A percentile compares a stretch with the other conserved stretches of the same genome.
phyloP scores from a whole-genome alignment of 2,797 vertebrate genomes.

The Uromys caudimaculatus region DNA sequence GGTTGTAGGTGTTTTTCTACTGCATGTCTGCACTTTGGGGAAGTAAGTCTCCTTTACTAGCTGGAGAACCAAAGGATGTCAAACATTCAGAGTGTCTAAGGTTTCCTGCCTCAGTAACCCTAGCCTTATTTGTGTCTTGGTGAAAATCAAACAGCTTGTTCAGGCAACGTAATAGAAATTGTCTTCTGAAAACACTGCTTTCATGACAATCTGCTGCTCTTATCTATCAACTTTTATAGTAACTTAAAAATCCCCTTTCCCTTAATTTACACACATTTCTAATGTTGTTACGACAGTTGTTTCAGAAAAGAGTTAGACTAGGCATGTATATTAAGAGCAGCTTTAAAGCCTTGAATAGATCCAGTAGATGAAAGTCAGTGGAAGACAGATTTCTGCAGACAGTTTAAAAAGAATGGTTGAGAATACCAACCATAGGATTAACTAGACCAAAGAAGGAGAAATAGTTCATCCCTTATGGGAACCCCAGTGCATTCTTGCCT shows the following conservation, averaged over 20 bases:
- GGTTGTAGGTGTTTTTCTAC: fast-evolving
- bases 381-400: slow-evolving; percentile 10
- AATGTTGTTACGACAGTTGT: not conserved
- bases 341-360: not conserved
- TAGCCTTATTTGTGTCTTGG: not conserved
- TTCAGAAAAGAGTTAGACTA: slow-evolving; percentile 15
- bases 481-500: not conserved
- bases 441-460: slow-evolving; percentile 7
- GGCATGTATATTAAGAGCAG: not conserved
- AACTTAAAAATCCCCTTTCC: not conserved
- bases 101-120: not conserved
- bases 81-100: not conserved
- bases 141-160: not conserved
- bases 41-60: not conserved
- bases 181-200: not conserved
- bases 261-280: not conserved
- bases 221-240: not conserved
- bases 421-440: slow-evolving; percentile 30
- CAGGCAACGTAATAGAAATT: not conserved
- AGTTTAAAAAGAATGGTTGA: slow-evolving; percentile 39
- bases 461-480: not conserved
- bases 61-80: not conserved
- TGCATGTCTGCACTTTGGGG: fast-evolving
- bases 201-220: not conserved
- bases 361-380: not conserved